phyloP scores from a whole-genome alignment of 2,113 vertebrate species.

The Phylloscopus trochilus region DNA sequence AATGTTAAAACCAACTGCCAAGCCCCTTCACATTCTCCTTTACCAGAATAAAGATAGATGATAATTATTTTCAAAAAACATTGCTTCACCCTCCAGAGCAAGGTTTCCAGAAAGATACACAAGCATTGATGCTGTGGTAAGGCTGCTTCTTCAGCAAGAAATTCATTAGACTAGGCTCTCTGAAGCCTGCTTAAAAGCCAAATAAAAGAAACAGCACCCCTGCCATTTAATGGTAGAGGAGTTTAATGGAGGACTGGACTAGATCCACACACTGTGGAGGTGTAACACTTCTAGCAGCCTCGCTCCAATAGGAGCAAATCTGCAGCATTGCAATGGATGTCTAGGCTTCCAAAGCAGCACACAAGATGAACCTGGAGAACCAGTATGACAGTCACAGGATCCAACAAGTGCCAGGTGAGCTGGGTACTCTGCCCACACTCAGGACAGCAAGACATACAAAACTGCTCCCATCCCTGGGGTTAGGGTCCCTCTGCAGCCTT shows the following conservation, averaged over 20 bases:
- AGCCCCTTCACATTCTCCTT: not conserved
- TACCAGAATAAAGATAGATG: not conserved
- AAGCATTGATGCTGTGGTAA: not conserved
- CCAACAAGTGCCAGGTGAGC: not conserved
- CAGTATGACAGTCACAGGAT: not conserved
- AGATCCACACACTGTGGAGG: not conserved
- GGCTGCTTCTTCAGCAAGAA: not conserved
- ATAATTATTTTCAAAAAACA: not conserved
- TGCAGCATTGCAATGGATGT: rapidly evolving
- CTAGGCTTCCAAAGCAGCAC: not conserved
- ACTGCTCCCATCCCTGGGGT: not conserved
- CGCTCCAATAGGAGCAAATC: not conserved
- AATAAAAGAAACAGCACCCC: not conserved
- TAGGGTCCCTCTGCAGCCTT: not conserved
- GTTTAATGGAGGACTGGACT: not conserved
- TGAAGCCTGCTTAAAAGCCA: not conserved
- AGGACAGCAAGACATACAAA: not conserved
- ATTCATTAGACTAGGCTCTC: not conserved
- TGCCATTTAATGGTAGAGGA: not conserved
- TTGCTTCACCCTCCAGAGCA: not conserved
- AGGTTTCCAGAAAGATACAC: not conserved
- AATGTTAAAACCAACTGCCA: not conserved
- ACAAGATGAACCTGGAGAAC: not conserved
- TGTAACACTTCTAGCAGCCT: not conserved
- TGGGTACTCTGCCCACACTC: not conserved